A percentile compares a stretch with the other conserved stretches of the same genome.
Evolutionary conservation across 2,888 invertebrate species (phyloP).

Genomic region (Mythimna loreyi): DNA sequence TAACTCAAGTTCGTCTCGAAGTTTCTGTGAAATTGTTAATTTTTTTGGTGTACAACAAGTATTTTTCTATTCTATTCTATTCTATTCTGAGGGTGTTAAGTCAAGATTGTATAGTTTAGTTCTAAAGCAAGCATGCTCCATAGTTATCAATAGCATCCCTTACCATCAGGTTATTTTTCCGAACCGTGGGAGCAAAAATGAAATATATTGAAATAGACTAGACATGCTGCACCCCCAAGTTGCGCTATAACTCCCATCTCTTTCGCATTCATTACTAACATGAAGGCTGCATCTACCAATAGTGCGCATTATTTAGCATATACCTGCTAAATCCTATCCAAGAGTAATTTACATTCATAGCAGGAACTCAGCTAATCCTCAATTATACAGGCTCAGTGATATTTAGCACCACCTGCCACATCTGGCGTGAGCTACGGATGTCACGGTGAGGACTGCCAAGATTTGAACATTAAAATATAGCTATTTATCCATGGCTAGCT

Average conservation of each 20-base stretch:
- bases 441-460: conserved; percentile 31
- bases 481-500: conserved; percentile 21
- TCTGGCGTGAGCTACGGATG: conserved; percentile 44
- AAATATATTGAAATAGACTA: not conserved
- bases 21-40: too few relatives aligned
- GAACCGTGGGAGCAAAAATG: not conserved
- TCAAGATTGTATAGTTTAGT: too few relatives aligned
- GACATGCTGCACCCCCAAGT: not conserved
- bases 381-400: conserved; percentile 51
- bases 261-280: not conserved
- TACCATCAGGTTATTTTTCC: not conserved
- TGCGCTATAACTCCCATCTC: not conserved
- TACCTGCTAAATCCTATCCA: conserved; percentile 44
- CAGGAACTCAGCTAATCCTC: conserved; percentile 50
- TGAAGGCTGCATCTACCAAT: conserved; percentile 16
- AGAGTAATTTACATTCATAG: conserved; percentile 48
- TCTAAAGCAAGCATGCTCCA: too few relatives aligned
- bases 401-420: conserved; percentile 52
- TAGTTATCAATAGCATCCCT: too few relatives aligned
- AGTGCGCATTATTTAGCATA: conserved; percentile 22
- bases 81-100: too few relatives aligned
- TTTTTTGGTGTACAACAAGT: too few relatives aligned
- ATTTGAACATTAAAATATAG: conserved; percentile 21
- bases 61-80: too few relatives aligned
- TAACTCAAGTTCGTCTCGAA: too few relatives aligned